These are phyloP conservation scores for Eustalomyia histrio DNA, from an alignment of 2,888 invertebrate genomes.

Conservation along the genomic window DNA sequence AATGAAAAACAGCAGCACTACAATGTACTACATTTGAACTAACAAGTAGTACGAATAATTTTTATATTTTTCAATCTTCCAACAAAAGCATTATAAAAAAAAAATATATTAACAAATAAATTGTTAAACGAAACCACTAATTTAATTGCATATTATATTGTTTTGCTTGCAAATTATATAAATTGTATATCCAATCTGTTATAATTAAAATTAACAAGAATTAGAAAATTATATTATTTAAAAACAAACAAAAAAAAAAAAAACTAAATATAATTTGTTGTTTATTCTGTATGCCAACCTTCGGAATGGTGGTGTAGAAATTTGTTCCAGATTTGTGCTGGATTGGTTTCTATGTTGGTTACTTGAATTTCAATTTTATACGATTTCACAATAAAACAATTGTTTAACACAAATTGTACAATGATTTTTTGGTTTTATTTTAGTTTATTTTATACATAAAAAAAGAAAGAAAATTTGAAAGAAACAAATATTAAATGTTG, in stretches of 20 bases:
- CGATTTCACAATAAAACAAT: slow-evolving; percentile 44
- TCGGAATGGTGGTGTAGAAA: slow-evolving; percentile 77
- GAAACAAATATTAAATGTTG: slow-evolving; percentile 50
- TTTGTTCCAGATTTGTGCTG: slow-evolving; percentile 78
- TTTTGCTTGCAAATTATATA: slow-evolving; percentile 44
- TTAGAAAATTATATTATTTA: slow-evolving; percentile 13
- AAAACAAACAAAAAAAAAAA: no score
- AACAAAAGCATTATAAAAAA: neutral
- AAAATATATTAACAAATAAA: neutral
- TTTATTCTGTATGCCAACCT: slow-evolving; percentile 74
- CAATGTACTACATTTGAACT: neutral
- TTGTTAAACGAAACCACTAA: neutral
- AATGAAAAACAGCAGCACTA: slow-evolving; percentile 20
- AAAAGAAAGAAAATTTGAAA: slow-evolving; percentile 59
- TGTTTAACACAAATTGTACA: slow-evolving; percentile 58
- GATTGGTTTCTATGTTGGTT: slow-evolving; percentile 73
- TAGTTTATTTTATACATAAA: neutral
- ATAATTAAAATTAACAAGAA: slow-evolving; percentile 16
- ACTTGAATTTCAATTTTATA: slow-evolving; percentile 56
- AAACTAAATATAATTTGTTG: slow-evolving; percentile 19
- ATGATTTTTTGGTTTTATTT: slow-evolving; percentile 37
- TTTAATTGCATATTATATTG: neutral
- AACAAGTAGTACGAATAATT: no score
- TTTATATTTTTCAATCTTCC: neutral
- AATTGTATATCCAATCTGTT: slow-evolving; percentile 30